Conservation (phyloP, 2,797 vertebrate species). For the Phataginus tetradactyla region DNA sequence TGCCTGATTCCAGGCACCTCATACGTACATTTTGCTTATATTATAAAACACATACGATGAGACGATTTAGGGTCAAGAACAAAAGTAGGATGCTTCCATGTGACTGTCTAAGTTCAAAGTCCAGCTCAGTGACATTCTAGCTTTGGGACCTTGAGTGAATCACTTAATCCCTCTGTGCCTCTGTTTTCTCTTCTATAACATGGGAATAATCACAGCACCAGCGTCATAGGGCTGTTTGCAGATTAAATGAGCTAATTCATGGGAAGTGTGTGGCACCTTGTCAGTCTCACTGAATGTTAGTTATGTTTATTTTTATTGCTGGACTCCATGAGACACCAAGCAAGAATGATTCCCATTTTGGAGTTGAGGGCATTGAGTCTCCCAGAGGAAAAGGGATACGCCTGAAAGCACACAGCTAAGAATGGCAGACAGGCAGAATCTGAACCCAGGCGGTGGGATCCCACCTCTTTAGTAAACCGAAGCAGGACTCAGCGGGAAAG, state of each 20-base stretch:
- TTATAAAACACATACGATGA: background rate
- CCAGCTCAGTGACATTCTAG: background rate
- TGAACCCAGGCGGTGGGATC: background rate
- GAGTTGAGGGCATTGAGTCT: background rate
- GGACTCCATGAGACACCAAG: background rate
- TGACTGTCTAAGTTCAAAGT: background rate
- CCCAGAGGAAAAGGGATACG: background rate
- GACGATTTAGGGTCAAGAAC: fast-evolving
- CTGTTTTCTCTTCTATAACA: background rate
- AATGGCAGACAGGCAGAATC: background rate
- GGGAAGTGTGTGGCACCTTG: background rate
- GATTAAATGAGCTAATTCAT: background rate
- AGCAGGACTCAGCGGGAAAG: background rate
- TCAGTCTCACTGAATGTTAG: background rate
- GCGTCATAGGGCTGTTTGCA: background rate
- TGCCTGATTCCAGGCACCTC: background rate
- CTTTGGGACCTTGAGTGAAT: background rate
- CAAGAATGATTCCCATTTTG: background rate
- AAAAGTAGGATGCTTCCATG: background rate
- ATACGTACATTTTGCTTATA: fast-evolving
- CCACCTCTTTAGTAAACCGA: background rate
- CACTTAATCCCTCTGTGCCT: background rate
- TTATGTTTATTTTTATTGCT: background rate
- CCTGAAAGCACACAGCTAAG: background rate
- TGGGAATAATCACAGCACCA: background rate